A percentile compares a stretch with the other conserved stretches of the same genome.
Conservation (phyloP, 2,888 invertebrate species). For the Atrina japonica region DNA sequence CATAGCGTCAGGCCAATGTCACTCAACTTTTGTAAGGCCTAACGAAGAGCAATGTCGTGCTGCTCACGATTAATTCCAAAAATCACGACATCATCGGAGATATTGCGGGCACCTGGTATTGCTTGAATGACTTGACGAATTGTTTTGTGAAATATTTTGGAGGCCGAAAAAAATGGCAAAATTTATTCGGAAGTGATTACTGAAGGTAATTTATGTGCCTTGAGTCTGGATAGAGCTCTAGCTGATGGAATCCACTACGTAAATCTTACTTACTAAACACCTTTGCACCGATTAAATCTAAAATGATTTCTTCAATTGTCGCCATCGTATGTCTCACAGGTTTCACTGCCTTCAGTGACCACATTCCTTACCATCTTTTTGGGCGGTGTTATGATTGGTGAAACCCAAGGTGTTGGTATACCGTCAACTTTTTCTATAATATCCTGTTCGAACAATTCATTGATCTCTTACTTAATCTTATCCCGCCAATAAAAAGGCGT, state of each 20-base stretch:
- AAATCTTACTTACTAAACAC: constrained; percentile 61
- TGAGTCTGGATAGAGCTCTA: constrained; percentile 59
- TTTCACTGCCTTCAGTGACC: constrained; percentile 50
- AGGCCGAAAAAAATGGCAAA: constrained; percentile 80
- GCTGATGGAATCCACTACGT: constrained; percentile 56
- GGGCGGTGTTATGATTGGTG: constrained; percentile 46
- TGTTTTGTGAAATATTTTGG: constrained; percentile 81
- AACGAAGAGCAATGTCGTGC: constrained; percentile 68
- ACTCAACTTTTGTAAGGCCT: constrained; percentile 53
- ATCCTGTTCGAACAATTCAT: constrained; percentile 44
- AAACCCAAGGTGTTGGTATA: constrained; percentile 54
- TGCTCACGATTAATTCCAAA: constrained; percentile 59
- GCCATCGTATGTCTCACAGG: constrained; percentile 46
- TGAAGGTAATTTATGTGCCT: too few relatives aligned
- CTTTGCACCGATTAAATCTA: constrained; percentile 44
- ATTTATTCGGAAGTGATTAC: constrained; percentile 54
- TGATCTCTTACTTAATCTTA: constrained; percentile 45
- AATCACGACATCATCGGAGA: constrained; percentile 78
- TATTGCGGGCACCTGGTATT: constrained; percentile 74
- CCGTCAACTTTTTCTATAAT: constrained; percentile 55
- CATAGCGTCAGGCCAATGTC: constrained; percentile 47
- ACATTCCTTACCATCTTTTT: constrained; percentile 43
- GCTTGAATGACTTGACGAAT: constrained; percentile 72
- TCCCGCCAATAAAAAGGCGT: constrained; percentile 34
- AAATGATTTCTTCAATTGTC: constrained; percentile 49